Conservation (phyloP, 1,140 invertebrate species). For the Thrips palmi region DNA sequence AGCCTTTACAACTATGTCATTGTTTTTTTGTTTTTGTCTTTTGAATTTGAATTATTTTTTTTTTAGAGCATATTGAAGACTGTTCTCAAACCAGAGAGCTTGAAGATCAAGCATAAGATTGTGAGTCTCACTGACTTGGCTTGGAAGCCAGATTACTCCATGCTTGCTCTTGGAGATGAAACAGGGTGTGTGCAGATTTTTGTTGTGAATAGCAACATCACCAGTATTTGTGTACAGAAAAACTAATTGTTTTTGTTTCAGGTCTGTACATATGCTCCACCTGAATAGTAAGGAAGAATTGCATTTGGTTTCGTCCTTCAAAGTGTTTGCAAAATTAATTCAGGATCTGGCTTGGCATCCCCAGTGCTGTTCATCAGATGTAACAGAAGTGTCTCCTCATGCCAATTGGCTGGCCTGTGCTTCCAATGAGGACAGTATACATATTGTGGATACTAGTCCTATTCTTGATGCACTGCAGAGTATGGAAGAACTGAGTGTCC, state of each 20-base stretch:
- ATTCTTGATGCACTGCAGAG: constrained; percentile 1
- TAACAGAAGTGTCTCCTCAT: too few relatives aligned
- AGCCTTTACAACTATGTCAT: too few relatives aligned
- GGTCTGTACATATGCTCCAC: constrained; percentile 60
- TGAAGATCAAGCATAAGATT: constrained; percentile 19
- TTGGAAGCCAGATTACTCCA: constrained; percentile 39
- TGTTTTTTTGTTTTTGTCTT: too few relatives aligned
- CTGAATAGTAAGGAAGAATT: too few relatives aligned
- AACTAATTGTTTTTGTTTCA: constrained; percentile 16
- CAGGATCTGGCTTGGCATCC: too few relatives aligned
- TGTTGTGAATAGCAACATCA: constrained; percentile 15
- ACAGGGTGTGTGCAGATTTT: constrained; percentile 25
- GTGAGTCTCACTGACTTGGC: constrained; percentile 33
- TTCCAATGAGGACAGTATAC: too few relatives aligned
- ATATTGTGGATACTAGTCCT: too few relatives aligned
- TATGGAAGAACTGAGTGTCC: constrained; percentile 35
- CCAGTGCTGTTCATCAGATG: too few relatives aligned
- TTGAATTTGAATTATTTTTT: too few relatives aligned
- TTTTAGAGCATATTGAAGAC: constrained; percentile 7
- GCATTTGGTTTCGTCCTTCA: too few relatives aligned
- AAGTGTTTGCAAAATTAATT: too few relatives aligned
- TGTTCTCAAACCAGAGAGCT: constrained; percentile 17
- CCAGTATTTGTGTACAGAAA: constrained; percentile 1
- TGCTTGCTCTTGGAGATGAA: constrained; percentile 37
- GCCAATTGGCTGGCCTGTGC: too few relatives aligned